Evolutionary conservation across 2,113 vertebrate genomes (phyloP), one percentile per base, ranked within the genome.

Genomic region (Amphilophus citrinellus): DNA sequence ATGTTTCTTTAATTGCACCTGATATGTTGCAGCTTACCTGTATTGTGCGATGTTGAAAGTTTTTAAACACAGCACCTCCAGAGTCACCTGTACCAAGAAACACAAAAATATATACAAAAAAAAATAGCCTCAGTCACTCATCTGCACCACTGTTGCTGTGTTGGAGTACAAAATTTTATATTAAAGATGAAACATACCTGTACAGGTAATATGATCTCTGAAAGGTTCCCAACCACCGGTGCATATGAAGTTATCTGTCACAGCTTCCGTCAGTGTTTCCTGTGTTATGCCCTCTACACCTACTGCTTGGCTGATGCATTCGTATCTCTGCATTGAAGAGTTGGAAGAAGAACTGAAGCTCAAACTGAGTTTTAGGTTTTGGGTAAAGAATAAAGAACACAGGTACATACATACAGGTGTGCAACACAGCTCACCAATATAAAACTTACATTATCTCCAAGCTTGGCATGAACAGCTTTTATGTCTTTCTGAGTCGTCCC

Each of bases 231-330:
- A 58, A 39, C 95, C 95, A 5, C 95, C 95, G 1, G 95, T 96
- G 75, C 96, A 96, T 59, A 96, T 77, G 83, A 96, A 96, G 85
- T 95, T 95, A 1, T 94, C 88, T 18, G 95, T 95, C 87, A 96
- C 94, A 4, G 83, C 68, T 1, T 71, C 71, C 9, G 39, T 79
- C 17, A 83, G 77, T 3, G 95, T 42, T 6, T 2, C 4, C 0
- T 68, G 56, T 0, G 11, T 78, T 2, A 96, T 89, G 5, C 84
- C 90, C 0, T 8, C 0, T 22, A 87, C 90, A 0, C 7, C 0
- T 18, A 90, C 10, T 37, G 94, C 93, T 17, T 94, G 84, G 18
- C 13, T 7, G 81, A 96, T 94, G 81, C 96, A 96, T 5, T 9
- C 18, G 7, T 58, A 22, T 86, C 94, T 91, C 96, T 96, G 60